A percentile compares a stretch with the other conserved stretches of the same genome.
Evolutionary conservation across 2,888 invertebrate genomes (phyloP).

Genomic region (Tiphia femorata): DNA sequence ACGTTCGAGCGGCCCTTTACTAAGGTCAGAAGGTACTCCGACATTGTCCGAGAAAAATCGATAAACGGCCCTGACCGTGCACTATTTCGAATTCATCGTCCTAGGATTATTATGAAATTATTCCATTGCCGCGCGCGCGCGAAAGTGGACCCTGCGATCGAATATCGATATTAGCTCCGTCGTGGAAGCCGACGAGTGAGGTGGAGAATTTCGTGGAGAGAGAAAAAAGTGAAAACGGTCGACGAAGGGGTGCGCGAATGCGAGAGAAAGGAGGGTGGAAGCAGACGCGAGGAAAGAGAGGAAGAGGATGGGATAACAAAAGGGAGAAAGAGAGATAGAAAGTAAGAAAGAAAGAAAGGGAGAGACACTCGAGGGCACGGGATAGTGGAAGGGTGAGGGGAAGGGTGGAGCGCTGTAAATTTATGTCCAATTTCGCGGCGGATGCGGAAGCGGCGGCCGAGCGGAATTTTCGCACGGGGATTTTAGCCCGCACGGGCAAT

Average conservation of each 20-base stretch:
- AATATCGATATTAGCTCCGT: too few species aligned
- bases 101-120: too few species aligned
- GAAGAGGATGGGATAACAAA: too few species aligned
- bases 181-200: too few species aligned
- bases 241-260: not conserved
- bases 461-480: constrained; percentile 55
- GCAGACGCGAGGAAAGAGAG: not conserved
- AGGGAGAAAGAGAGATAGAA: not conserved
- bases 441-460: constrained; percentile 46
- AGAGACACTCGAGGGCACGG: not conserved
- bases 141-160: too few species aligned
- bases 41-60: not conserved
- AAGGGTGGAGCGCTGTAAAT: constrained; percentile 42
- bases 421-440: constrained; percentile 58
- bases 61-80: not conserved
- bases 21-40: not conserved
- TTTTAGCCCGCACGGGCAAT: constrained; percentile 51
- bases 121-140: not conserved
- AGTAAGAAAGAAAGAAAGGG: not conserved
- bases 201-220: not conserved
- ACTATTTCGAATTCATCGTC: not conserved
- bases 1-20: too few species aligned
- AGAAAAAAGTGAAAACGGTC: not conserved
- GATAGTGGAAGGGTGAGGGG: constrained; percentile 15
- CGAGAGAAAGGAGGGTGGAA: not conserved